Conservation (phyloP, 2,113 vertebrate species). For the Myiopsitta monachus region DNA sequence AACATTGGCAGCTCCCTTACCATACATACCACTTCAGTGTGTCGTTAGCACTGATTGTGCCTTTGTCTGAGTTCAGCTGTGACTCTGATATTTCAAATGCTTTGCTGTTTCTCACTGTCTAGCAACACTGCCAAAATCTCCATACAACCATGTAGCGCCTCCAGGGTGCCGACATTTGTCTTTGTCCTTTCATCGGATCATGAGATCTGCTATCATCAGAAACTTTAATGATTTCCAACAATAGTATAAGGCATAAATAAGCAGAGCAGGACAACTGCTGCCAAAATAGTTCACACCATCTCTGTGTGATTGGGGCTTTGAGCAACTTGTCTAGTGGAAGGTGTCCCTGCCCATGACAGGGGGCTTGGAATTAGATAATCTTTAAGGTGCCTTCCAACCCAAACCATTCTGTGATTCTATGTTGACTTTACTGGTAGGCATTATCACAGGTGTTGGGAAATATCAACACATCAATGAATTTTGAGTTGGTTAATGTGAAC, state of each 20-base stretch:
- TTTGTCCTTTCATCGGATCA: conserved; percentile 47
- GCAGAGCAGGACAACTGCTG: background rate
- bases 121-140: background rate
- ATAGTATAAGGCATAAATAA: background rate
- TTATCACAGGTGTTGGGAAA: background rate
- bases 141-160: background rate
- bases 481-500: background rate
- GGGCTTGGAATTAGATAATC: background rate
- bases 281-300: background rate
- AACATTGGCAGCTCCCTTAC: background rate
- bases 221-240: background rate
- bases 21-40: background rate
- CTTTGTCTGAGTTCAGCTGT: background rate
- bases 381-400: background rate
- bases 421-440: background rate
- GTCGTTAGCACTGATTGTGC: background rate
- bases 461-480: background rate
- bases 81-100: background rate
- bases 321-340: background rate
- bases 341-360: background rate
- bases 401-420: background rate
- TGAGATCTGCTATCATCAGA: conserved; percentile 30
- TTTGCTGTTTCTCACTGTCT: background rate
- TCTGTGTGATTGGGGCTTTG: background rate
- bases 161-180: background rate